Base-by-base conservation (phyloP, 2,797 vertebrate species). In the Parauchenoglanis ngamensis region DNA sequence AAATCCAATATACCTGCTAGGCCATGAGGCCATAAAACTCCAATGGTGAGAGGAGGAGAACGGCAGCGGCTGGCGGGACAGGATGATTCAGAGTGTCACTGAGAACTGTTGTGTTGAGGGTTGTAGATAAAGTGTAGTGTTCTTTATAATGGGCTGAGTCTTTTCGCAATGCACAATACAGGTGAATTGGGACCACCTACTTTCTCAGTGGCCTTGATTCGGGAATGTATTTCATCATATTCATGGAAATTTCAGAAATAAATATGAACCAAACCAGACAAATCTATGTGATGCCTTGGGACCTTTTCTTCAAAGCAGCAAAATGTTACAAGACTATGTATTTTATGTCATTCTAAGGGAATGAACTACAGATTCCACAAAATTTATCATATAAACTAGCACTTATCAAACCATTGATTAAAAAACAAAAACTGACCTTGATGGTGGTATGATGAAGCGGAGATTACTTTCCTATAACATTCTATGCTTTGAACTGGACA, bases 1-100 rank as follows among this genome's bases (percentile, higher is more conserved):
- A 72, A 90, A 63, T 12, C 57, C 79, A 35, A 54, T 84, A 85
- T 77, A 78, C 35, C 84, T 76, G 75, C 84, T 23, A 61, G 19
- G 63, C 25, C 25, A 68, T n/a, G 4, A 11, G 76, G 67, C 68
- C 54, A 65, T 46, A 84, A 81, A 85, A 44, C 68, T 59, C 19
- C 52, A 72, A 83, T 0, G 52, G 84, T 40, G 63, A 75, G 65
- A 75, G 80, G 21, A 57, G 75, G 84, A 83, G 25, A 70, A 67
- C 8, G 7, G 49, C 40, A 52, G 31, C 17, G 59, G 31, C 40
- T 46, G 54, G 80, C 5, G n/a, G 56, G 56, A 65, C 25, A n/a
- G 56, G 56, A 73, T 54, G 67, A 70, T 78, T 86, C 85, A 79
- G 63, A 44, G 23, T 80, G 76, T 86, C 76, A 86, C 61, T 67